Conservation (phyloP, 2,888 invertebrate genomes). For the Amphipoea oculea region DNA sequence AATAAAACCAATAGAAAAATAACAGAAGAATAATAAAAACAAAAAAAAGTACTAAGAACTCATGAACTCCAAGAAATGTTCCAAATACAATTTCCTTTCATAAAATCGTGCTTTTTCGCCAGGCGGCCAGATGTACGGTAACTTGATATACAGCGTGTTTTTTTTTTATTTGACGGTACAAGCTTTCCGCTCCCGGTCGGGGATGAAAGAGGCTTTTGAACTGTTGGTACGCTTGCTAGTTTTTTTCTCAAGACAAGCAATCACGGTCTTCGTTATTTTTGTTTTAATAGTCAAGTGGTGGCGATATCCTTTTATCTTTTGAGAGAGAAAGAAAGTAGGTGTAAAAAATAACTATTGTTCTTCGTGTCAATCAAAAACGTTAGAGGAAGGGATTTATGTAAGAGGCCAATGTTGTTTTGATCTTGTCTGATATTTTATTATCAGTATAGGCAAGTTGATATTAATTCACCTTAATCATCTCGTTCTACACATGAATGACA, state of each 20-base stretch:
- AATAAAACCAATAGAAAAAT: neutral
- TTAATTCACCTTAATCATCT: neutral
- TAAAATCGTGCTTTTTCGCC: constrained; percentile 69
- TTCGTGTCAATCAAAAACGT: neutral
- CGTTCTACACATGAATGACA: neutral
- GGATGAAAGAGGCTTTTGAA: constrained; percentile 71
- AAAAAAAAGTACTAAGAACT: constrained; percentile 52
- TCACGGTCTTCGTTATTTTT: constrained; percentile 59
- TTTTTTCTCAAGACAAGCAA: constrained; percentile 63
- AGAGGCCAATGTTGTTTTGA: neutral
- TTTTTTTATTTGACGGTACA: constrained; percentile 64
- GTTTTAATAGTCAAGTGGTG: constrained; percentile 61
- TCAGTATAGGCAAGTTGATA: neutral
- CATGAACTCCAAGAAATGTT: constrained; percentile 54
- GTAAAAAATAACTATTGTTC: neutral
- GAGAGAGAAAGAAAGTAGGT: neutral
- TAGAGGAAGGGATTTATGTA: neutral
- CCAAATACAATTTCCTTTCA: constrained; percentile 62
- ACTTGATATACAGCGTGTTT: constrained; percentile 68
- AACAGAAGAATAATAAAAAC: neutral
- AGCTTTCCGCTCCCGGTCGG: constrained; percentile 71
- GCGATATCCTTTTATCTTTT: constrained; percentile 40
- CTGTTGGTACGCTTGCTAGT: constrained; percentile 57
- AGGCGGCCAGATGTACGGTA: constrained; percentile 70
- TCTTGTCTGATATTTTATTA: neutral